Evolutionary conservation across 2,888 invertebrate genomes (phyloP), one percentile per base, ranked within the genome.

Genomic region (Trypoxylon attenuatum): DNA sequence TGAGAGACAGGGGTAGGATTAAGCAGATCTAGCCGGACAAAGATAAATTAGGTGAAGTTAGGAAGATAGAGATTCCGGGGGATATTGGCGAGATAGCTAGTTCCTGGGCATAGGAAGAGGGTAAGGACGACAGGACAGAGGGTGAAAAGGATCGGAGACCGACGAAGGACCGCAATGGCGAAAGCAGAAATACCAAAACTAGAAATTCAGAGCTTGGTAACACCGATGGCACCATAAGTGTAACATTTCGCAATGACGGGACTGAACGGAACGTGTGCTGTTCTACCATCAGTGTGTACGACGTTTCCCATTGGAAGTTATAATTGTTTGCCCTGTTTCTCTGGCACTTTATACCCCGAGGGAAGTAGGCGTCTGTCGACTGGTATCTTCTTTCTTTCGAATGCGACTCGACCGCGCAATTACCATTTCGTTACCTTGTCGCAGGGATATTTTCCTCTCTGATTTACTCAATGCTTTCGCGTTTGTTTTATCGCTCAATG

Each of bases 311-410:
- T 52, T 74, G 74, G 75, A 82, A 82, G 76, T 82, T 82, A 79
- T 82, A 82, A 82, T 82, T 82, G 81, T 82, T 77, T 76, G 75
- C 67, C 49, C 73, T 80, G 80, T 81, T 76, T 78, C 75, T 58
- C 64, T 59, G 69, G 61, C 66, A 56, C 68, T 53, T 72, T 69
- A 71, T 75, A 64, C 74, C 69, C 55, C 51, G 55, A 67, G 69
- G 78, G 61, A 39, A 51, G 46, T 47, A 60, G 33, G 51, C 50
- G 29, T 16, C 60, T 57, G 53, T 47, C n/a, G n/a, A 52, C 54
- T 52, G 43, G 54, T 19, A 49, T 60, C 38, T 53, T 43, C 39
- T 39, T 29, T 38, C 53, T 57, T 57, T 60, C 56, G 49, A 16
- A 23, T 45, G 49, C 57, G 60, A 33, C 61, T 43, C 49, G 57